These are phyloP conservation scores for Megalopta genalis DNA, from an alignment of 1,140 invertebrate species.

Conservation along the genomic window DNA sequence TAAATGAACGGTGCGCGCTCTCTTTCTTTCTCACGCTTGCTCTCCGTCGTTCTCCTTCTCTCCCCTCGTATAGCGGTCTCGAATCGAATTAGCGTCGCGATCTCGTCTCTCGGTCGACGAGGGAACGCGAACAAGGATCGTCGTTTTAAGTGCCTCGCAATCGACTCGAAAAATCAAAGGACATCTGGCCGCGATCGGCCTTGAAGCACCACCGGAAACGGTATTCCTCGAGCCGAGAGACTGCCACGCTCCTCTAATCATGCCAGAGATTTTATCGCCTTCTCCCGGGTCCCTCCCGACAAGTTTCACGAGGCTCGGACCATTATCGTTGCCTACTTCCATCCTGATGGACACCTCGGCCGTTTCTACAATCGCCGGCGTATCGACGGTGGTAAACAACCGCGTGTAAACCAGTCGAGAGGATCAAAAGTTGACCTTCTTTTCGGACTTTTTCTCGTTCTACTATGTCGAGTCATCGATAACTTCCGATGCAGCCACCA, in stretches of 20 bases:
- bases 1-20: constrained; percentile 46
- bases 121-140: neutral
- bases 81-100: neutral
- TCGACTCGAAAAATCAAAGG: constrained; percentile 37
- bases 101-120: no score
- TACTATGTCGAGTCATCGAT: no score
- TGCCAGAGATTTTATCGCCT: constrained; percentile 40
- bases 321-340: neutral
- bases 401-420: no score
- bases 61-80: no score
- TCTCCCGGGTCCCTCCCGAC: neutral
- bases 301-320: neutral
- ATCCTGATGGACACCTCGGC: neutral
- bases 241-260: constrained; percentile 35
- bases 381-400: no score
- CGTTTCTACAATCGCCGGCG: neutral
- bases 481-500: no score
- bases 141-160: neutral
- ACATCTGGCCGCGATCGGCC: constrained; percentile 31
- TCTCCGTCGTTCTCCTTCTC: no score
- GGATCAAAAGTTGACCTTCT: no score
- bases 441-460: no score
- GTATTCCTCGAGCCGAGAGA: constrained; percentile 26
- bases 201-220: constrained; percentile 47
- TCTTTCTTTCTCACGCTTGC: neutral